These are phyloP conservation scores for Sylvicola fuscatus DNA, from an alignment of 2,888 invertebrate genomes.

Conservation along the genomic window DNA sequence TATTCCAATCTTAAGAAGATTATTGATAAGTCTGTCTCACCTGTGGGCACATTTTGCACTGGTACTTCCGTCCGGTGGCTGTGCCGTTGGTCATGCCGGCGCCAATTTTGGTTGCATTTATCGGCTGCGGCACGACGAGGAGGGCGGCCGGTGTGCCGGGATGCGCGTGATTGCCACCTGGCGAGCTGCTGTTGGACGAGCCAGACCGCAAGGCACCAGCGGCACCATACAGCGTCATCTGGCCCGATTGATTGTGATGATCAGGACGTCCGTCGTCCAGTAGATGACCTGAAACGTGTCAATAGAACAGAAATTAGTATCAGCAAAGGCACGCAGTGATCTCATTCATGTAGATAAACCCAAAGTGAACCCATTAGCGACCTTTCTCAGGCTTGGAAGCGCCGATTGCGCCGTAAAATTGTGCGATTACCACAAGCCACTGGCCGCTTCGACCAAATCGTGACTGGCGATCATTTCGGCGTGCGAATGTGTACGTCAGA, in stretches of 20 bases:
- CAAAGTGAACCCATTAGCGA: no score
- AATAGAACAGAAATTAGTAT: conserved; percentile 1
- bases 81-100: conserved; percentile 20
- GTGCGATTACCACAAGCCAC: no score
- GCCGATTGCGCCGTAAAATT: no score
- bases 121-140: conserved; percentile 76
- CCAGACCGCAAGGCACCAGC: conserved; percentile 13
- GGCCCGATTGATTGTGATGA: conserved; percentile 23
- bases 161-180: conserved; percentile 17
- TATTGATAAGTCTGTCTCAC: conserved; percentile 41
- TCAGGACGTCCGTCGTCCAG: conserved; percentile 26
- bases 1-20: no score
- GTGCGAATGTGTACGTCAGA: no score
- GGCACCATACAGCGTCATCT: conserved; percentile 11
- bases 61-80: conserved; percentile 54
- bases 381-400: no score
- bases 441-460: no score
- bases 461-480: no score
- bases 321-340: no score
- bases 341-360: no score
- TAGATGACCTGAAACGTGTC: conserved; percentile 18
- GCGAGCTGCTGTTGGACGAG: conserved; percentile 14
- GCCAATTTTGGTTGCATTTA: conserved; percentile 44
- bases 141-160: conserved; percentile 36
- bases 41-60: conserved; percentile 96